These are phyloP conservation scores for Tipula lateralis DNA, from an alignment of 2,888 invertebrate genomes.

Conservation along the genomic window DNA sequence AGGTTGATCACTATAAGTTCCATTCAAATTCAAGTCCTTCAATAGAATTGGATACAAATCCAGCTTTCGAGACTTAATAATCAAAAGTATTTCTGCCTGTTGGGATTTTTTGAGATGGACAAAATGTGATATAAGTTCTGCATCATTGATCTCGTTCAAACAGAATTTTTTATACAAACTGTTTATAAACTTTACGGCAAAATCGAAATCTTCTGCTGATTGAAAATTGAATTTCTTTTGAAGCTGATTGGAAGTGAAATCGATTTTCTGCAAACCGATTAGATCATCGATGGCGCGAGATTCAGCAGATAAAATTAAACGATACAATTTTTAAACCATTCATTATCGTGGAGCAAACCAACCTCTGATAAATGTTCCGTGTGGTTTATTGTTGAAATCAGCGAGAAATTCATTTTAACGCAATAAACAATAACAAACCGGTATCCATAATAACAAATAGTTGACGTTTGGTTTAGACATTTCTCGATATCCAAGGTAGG, in stretches of 20 bases:
- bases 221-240: conserved; percentile 47
- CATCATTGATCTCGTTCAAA: conserved; percentile 37
- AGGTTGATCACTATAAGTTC: conserved; percentile 34
- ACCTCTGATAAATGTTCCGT: not conserved
- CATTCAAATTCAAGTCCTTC: conserved; percentile 39
- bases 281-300: conserved; percentile 46
- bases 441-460: not conserved
- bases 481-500: not conserved
- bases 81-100: conserved; percentile 41
- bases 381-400: not conserved
- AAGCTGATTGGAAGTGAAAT: conserved; percentile 41
- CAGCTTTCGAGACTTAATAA: conserved; percentile 40
- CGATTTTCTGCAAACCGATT: conserved; percentile 42
- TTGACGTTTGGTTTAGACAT: not conserved
- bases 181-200: conserved; percentile 43
- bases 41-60: conserved; percentile 42
- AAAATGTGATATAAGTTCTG: conserved; percentile 40
- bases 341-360: not conserved
- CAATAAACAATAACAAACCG: not conserved
- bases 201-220: conserved; percentile 45
- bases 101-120: conserved; percentile 42
- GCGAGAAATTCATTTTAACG: not conserved
- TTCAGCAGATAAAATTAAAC: conserved; percentile 42
- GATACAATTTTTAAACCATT: too few species aligned
- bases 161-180: conserved; percentile 42